Evolutionary conservation across 2,888 invertebrate species (phyloP), one percentile per base, ranked within the genome.

Genomic region (Euplexia lucipara): DNA sequence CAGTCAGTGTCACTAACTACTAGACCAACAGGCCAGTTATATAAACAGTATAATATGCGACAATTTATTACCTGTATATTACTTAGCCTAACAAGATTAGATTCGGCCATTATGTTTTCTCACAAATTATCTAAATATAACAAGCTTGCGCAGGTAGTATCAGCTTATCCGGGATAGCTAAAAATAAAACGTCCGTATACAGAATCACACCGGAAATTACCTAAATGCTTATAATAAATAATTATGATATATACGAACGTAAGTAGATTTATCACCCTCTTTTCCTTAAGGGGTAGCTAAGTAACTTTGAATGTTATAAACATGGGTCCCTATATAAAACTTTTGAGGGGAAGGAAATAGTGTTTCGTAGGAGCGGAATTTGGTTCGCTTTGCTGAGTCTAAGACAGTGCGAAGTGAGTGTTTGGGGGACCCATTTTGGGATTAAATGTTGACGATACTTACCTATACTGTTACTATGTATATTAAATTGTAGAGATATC

Each of bases 231-330:
- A 26, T 37, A 44, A 74, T 74, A 68, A 74, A 57, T 68, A 51
- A 71, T 47, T 76, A 63, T 72, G 65, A 71, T 53, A 34, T 52
- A 26, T 26, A 56, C 45, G 30, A 30, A 42, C 8, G 22, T 44
- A 47, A 18, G 34, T 22, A 54, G 37, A 76, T 63, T 62, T 64
- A 64, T 77, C 30, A 30, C 75, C 75, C 75, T 74, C 51, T 61
- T 61, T 74, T 78, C 75, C 75, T 63, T 57, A 45, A 22, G 41
- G 59, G 48, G 42, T 44, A 39, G 45, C 71, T 65, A 56, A 72
- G 67, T 59, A 56, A 72, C 58, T 77, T 77, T 53, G 54, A 78
- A 73, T 66, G 74, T 56, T 41, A 26, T n/a, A 64, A 73, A 56
- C 56, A 72, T 20, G 47, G 51, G 16, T n/a, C 8, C 22, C 18